Evolutionary conservation across 2,888 invertebrate genomes (phyloP).

Genomic region (Falcaria lacertinaria): DNA sequence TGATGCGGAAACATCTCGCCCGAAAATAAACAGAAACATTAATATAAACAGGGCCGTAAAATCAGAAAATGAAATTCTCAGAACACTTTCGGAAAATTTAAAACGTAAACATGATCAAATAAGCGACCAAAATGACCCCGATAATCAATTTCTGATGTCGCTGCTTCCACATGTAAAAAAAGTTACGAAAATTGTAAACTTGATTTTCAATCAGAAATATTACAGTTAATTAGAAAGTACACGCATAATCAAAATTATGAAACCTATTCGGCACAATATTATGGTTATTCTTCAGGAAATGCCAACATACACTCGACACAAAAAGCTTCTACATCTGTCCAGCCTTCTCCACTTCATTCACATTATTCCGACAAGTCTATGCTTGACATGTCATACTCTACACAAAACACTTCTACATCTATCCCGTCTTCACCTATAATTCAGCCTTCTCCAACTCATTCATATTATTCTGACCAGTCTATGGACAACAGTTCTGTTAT

Average conservation of each 20-base stretch:
- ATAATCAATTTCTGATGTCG: conserved; percentile 22
- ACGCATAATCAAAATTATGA: conserved; percentile 26
- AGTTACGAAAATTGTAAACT: conserved; percentile 19
- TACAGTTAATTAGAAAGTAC: conserved; percentile 27
- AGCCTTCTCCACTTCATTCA: too few relatives aligned
- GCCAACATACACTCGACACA: too few relatives aligned
- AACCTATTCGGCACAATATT: conserved; percentile 22
- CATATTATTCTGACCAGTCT: conserved; percentile 21
- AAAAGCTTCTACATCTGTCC: too few relatives aligned
- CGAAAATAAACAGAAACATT: conserved; percentile 26
- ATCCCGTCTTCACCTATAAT: too few relatives aligned
- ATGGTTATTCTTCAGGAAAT: conserved; percentile 27
- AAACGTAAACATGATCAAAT: conserved; percentile 25
- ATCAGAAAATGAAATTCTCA: too few relatives aligned
- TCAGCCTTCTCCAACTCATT: conserved; percentile 22
- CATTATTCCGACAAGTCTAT: too few relatives aligned
- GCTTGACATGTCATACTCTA: too few relatives aligned
- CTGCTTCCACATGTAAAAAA: conserved; percentile 22
- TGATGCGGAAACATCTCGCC: conserved; percentile 27
- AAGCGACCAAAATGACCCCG: conserved; percentile 19
- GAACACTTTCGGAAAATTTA: conserved; percentile 22
- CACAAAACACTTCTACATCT: too few relatives aligned
- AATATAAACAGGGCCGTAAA: too few relatives aligned
- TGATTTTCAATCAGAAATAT: conserved; percentile 21
- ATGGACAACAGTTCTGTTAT: conserved; percentile 20